Evolutionary conservation across 2,888 invertebrate genomes (phyloP), one percentile per base, ranked within the genome.

Genomic region (Agelastica alni): DNA sequence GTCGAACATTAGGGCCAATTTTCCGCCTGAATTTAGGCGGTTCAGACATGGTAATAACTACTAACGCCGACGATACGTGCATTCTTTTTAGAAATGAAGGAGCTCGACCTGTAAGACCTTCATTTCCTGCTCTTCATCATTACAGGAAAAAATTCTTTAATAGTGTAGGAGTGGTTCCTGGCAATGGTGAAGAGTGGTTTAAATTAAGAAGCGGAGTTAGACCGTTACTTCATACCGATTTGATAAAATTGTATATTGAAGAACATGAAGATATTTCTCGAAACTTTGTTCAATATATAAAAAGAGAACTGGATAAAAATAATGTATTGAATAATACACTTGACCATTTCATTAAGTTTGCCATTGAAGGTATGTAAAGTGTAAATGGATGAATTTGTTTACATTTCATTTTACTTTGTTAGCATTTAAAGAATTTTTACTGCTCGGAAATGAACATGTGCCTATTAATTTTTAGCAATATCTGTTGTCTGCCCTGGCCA

Each of bases 141-240:
- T 82, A 80, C 61, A 69, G 83, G 34, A 65, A 77, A 56, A 73
- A 77, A 59, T 59, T 60, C 4, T 77, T 74, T 58, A 69, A 68
- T 7, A 80, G 81, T 53, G 78, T 78, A 6, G 84, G 83, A 7
- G 74, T 83, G 3, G 81, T 83, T 9, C 81, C 82, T 55, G 80
- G 80, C 41, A 83, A 83, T 69, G 84, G 83, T 0, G 76, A 79
- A 12, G 81, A 83, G 61, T 84, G 84, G 84, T 78, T 81, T 59
- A 75, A 78, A 58, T 74, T 82, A 34, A 70, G 84, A 53, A 76
- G 75, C 51, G 80, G 79, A 1, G 75, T 81, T 2, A 78, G 77
- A 48, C 76, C 80, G 39, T 75, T 84, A 70, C 74, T 84, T 69
- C 70, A 78, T 52, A 74, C 78, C 0, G 70, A 72, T 34, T 69